Evolutionary conservation across 2,888 invertebrate species (phyloP), one percentile per base, ranked within the genome.

Genomic region (Drosophila anomelani): DNA sequence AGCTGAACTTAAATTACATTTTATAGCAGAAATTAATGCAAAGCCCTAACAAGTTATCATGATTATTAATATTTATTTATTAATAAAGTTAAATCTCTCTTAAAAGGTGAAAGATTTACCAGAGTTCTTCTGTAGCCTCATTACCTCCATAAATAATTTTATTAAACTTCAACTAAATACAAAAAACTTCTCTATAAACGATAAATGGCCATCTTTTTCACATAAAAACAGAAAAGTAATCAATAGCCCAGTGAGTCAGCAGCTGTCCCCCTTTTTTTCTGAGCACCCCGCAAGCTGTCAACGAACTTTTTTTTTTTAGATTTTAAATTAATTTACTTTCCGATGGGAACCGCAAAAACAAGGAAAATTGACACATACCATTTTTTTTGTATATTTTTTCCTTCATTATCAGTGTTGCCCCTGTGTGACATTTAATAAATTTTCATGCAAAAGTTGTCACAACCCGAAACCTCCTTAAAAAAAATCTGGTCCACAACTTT

Each of bases 351-450:
- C 77, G 69, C 71, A 74, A 58, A 49, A 73, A 74, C 53, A 63
- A 36, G 39, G 20, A 43, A 77, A 74, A 85, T 84, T 86, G 81
- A 85, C 80, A 87, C 57, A 75, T 58, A 77, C 61, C 62, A 74
- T 73, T 62, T 54, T 64, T 64, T 44, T 44, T n/a, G n/a, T n/a
- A n/a, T n/a, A n/a, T n/a, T 23, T 4, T 8, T 15, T 2, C 51
- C 51, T 26, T 59, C 34, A 46, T 69, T 54, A 57, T 70, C 58
- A 60, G 12, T 15, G 36, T 38, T 64, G 36, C 43, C 75, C 47
- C 69, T 78, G 76, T 51, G 71, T 78, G 76, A 79, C 78, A 77
- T 83, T 81, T 85, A 87, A 79, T 85, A 82, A 76, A 85, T 82
- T 80, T 85, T 15, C 77, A 56, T 71, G 82, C 68, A 74, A 70